phyloP scores from a whole-genome alignment of 2,113 vertebrate species.

The Maccullochella peelii region DNA sequence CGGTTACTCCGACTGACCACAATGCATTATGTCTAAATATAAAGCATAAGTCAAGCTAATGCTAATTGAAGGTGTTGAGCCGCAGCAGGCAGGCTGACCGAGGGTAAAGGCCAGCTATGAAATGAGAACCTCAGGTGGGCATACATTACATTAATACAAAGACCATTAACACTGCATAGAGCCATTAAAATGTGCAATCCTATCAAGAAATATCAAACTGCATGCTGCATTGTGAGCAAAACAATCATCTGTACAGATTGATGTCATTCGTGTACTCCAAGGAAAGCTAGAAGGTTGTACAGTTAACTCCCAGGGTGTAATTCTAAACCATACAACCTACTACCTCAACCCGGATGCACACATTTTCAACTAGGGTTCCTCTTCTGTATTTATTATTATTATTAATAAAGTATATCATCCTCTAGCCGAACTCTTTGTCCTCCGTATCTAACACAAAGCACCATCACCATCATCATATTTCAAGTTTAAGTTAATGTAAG shows the following conservation, averaged over 20 bases:
- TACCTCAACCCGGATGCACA: slow-evolving; percentile 99
- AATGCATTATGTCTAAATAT: slow-evolving; percentile 50
- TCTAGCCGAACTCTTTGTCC: background rate
- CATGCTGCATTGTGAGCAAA: slow-evolving; percentile 11
- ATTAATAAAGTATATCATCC: background rate
- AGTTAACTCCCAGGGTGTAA: slow-evolving; percentile 99
- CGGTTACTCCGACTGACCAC: slow-evolving; percentile 29
- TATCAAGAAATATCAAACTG: background rate
- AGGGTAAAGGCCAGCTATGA: slow-evolving; percentile 58
- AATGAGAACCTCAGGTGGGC: slow-evolving; percentile 32
- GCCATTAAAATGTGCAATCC: background rate
- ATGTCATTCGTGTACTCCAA: slow-evolving; percentile 98
- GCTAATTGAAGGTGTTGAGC: slow-evolving; percentile 44
- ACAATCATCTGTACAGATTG: slow-evolving; percentile 67
- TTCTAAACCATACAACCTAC: slow-evolving; percentile 99
- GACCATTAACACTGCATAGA: background rate
- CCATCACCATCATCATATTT: background rate
- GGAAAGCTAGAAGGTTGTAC: slow-evolving; percentile 99
- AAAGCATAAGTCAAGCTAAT: slow-evolving; percentile 1
- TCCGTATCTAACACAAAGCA: background rate
- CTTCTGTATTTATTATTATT: slow-evolving; percentile 6
- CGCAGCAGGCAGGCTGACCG: slow-evolving; percentile 28
- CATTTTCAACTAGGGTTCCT: slow-evolving; percentile 82
- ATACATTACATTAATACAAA: slow-evolving; percentile 14
- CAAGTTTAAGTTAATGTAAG: background rate